Evolutionary conservation across 2,113 vertebrate species (phyloP).

Genomic region (Manacus vitellinus): DNA sequence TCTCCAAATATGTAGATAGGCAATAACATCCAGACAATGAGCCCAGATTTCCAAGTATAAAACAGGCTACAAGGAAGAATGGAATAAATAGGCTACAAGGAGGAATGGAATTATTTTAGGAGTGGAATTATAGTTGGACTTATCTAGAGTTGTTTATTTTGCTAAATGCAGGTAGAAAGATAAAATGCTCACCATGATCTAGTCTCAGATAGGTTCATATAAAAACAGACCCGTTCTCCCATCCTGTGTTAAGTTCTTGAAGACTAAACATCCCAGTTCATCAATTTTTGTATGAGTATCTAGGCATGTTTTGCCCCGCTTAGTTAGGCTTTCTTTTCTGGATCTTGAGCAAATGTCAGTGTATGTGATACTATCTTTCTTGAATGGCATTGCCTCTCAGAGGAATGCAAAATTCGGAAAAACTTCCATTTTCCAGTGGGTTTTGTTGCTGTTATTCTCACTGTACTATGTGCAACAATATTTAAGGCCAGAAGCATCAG

Average conservation of each 20-base stretch:
- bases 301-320: neutral
- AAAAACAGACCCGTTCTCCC: neutral
- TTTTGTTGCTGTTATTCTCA: neutral
- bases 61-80: neutral
- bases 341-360: neutral
- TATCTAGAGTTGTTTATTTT: neutral
- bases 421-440: neutral
- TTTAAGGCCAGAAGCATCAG: neutral
- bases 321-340: neutral
- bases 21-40: neutral
- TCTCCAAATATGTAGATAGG: neutral
- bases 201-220: neutral
- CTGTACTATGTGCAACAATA: neutral
- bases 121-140: neutral
- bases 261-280: neutral
- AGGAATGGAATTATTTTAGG: neutral
- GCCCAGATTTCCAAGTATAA: neutral
- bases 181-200: neutral
- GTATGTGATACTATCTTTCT: neutral
- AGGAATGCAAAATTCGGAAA: neutral
- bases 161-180: neutral
- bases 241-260: neutral
- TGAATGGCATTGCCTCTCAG: neutral
- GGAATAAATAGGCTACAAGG: neutral
- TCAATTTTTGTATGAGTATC: neutral